Base-by-base conservation (phyloP, 2,888 invertebrate species). In the Corythucha ciliata region DNA sequence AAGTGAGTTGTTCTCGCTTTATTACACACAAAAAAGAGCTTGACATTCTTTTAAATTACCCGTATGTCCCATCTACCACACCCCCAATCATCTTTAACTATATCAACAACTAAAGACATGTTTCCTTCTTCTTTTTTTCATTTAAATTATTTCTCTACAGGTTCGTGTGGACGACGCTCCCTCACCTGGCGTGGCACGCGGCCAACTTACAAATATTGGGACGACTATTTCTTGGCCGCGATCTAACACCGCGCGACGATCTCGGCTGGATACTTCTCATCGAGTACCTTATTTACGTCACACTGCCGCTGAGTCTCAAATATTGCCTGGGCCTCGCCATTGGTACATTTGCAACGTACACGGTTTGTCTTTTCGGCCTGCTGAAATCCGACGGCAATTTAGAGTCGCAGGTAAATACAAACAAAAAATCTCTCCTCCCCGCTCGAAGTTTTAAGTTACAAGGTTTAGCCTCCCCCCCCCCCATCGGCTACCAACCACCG, bases 221-320 rank as follows among this genome's bases (percentile, higher is more conserved):
- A 50, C 76, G 78, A 64, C 70, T 81, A 58, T 76, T 79, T 63
- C 69, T 80, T 55, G 77, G 79, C 64, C 66, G 71, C 66, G 74
- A 74, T 59, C 73, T 75, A 57, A 74, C 75, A 36, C 74, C 77
- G 20, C 73, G 81, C 54, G 80, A 83, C 63, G 75, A 77, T 49
- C 71, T 84, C 16, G 81, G 81, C 25, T 84, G 84, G 83, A 74
- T 79, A 22, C 70, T 85, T 54, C 70, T 85, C 42, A 68, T 83
- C 61, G 78, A 81, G 62, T 86, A 83, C 65, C 70, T 84, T 42
- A 75, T 82, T 42, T 83, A 81, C 67, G 81, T 83, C 49, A 80
- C 83, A 14, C 68, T 85, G 59, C 85, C 85, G 0, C 69, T 85
- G 52, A 72, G 81, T 48, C 67, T 83, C 33, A 70, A 78, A 36